phyloP scores from a whole-genome alignment of 2,113 vertebrate genomes.

The Prinia subflava region DNA sequence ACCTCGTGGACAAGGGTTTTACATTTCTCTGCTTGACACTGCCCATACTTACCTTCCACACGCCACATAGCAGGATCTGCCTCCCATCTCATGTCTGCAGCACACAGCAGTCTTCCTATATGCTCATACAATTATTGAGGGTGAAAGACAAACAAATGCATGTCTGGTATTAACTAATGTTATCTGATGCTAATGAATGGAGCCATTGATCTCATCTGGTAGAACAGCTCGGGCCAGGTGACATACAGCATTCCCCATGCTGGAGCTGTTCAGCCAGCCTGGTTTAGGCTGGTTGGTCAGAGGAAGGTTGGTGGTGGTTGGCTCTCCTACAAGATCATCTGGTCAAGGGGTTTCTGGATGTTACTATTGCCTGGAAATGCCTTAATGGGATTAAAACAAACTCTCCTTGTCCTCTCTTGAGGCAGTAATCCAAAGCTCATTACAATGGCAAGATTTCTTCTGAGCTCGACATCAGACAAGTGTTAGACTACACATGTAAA shows the following conservation, averaged over 20 bases:
- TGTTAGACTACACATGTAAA: background rate
- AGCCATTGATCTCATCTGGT: background rate
- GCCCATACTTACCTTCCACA: background rate
- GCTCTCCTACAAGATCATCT: background rate
- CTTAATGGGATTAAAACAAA: background rate
- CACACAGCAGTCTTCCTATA: background rate
- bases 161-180: background rate
- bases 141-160: background rate
- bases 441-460: background rate
- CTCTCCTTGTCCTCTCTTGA: background rate
- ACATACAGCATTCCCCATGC: background rate
- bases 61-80: fast-evolving
- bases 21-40: background rate
- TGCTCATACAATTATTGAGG: background rate
- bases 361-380: background rate
- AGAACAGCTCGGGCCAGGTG: background rate
- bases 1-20: fast-evolving
- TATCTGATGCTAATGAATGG: background rate
- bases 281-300: background rate
- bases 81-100: fast-evolving
- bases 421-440: background rate
- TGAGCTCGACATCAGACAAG: background rate
- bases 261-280: background rate
- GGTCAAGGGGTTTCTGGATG: background rate
- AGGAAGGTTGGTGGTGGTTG: background rate